Evolutionary conservation across 2,888 invertebrate species (phyloP).

Genomic region (Entomobrya multifasciata): DNA sequence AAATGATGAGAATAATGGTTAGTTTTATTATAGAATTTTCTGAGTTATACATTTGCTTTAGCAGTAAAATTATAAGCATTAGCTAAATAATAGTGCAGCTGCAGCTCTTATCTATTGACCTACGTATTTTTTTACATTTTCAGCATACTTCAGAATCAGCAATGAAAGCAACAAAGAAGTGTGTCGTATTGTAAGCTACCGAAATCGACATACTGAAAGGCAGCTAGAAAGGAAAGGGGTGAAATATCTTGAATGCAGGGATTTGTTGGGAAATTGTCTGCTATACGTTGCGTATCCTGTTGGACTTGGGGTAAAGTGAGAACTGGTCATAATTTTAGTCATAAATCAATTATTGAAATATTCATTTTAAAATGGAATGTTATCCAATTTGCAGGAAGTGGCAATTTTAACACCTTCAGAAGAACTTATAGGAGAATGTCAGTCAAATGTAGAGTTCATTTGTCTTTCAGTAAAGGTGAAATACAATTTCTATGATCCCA

Average conservation of each 20-base stretch:
- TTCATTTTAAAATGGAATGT: not conserved
- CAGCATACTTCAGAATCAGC: slow-evolving; percentile 38
- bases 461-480: slow-evolving; percentile 62
- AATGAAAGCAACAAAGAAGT: slow-evolving; percentile 49
- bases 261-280: not conserved
- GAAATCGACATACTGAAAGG: not conserved
- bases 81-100: not conserved
- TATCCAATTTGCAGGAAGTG: slow-evolving; percentile 19
- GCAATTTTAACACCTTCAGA: slow-evolving; percentile 43
- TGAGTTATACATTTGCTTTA: not conserved
- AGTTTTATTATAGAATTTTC: slow-evolving; percentile 3
- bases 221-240: not conserved
- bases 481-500: slow-evolving; percentile 52
- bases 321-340: not conserved
- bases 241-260: slow-evolving; percentile 46
- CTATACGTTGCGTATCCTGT: slow-evolving; percentile 50
- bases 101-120: not conserved
- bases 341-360: not conserved
- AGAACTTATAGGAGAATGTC: slow-evolving; percentile 57
- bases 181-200: not conserved
- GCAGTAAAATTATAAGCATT: not conserved
- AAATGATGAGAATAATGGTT: not conserved
- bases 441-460: slow-evolving; percentile 48
- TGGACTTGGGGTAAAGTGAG: slow-evolving; percentile 55
- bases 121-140: not conserved